Evolutionary conservation across 2,888 invertebrate species (phyloP).

Genomic region (Atethmia centrago): DNA sequence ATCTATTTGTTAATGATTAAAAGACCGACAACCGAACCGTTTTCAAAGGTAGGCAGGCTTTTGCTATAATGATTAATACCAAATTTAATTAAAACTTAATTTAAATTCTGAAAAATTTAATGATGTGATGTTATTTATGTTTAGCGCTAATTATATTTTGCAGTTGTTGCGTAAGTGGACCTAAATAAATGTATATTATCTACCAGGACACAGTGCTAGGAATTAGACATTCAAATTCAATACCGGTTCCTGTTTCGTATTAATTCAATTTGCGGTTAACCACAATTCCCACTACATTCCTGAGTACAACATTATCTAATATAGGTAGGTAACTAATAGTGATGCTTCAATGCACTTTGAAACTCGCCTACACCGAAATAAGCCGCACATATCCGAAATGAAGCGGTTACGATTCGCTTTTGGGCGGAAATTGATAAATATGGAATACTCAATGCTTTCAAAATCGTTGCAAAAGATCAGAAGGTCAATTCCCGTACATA

Average conservation of each 20-base stretch:
- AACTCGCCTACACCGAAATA: not conserved
- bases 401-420: not conserved
- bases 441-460: not conserved
- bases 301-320: slow-evolving; percentile 9
- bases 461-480: not conserved
- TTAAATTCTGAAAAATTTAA: not conserved
- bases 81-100: not conserved
- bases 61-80: too few species aligned
- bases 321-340: not conserved
- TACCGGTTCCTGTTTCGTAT: not conserved
- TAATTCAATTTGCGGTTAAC: slow-evolving; percentile 1
- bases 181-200: not conserved
- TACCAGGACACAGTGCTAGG: rapidly evolving
- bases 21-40: too few species aligned
- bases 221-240: slow-evolving; percentile 6
- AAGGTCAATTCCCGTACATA: too few species aligned
- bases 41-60: too few species aligned
- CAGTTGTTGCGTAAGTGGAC: too few species aligned
- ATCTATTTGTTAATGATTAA: too few species aligned
- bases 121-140: not conserved
- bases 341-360: slow-evolving; percentile 28
- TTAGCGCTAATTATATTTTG: not conserved
- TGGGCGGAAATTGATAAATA: not conserved
- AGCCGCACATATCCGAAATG: slow-evolving; percentile 29
- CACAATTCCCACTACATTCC: not conserved